phyloP scores from a whole-genome alignment of 2,888 invertebrate species.

The Clivina fossor region DNA sequence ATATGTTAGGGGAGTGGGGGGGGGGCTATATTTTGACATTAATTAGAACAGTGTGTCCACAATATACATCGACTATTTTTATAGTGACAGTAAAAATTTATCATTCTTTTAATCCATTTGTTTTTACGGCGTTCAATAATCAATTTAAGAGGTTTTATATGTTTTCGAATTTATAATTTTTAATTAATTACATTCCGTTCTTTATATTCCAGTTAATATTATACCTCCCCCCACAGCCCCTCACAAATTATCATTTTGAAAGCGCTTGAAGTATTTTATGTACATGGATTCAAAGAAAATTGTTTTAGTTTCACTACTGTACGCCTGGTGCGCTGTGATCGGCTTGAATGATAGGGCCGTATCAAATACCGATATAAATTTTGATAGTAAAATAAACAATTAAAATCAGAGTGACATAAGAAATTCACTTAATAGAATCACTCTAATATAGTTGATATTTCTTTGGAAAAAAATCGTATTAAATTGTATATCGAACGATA shows the following conservation, averaged over 20 bases:
- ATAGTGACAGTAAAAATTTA: conserved; percentile 32
- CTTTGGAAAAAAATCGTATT: no score
- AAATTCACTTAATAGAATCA: no score
- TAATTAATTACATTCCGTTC: conserved; percentile 31
- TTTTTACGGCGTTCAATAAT: conserved; percentile 34
- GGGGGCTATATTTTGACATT: conserved; percentile 18
- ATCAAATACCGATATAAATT: no score
- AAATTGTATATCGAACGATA: no score
- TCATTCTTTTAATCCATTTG: conserved; percentile 33
- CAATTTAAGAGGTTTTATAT: conserved; percentile 34
- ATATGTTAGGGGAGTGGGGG: no score
- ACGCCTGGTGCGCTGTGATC: no score
- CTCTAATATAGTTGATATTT: no score
- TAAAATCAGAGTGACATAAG: no score
- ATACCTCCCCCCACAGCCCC: conserved; percentile 19
- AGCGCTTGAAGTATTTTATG: conserved; percentile 21
- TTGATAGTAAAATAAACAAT: no score
- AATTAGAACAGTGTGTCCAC: conserved; percentile 22
- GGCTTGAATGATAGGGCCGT: no score
- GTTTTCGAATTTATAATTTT: conserved; percentile 34
- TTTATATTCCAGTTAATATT: conserved; percentile 30
- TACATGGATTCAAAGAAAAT: conserved; percentile 24
- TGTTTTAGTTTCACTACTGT: no score
- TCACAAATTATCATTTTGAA: conserved; percentile 31
- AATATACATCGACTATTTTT: conserved; percentile 28